phyloP scores from a whole-genome alignment of 2,797 vertebrate species.

The Pogoniulus pusillus region DNA sequence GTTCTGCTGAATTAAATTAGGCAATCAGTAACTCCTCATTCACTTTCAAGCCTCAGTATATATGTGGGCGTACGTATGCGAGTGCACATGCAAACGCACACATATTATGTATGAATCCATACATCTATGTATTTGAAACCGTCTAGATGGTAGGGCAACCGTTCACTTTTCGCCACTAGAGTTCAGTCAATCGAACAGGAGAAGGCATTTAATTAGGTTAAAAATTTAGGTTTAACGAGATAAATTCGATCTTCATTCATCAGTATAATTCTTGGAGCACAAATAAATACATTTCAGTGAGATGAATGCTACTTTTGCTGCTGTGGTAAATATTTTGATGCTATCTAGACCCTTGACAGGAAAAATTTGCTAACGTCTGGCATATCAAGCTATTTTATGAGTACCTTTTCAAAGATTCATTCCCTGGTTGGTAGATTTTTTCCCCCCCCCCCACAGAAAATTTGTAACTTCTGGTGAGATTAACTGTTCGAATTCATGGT shows the following conservation, averaged over 20 bases:
- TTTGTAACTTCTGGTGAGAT: background rate
- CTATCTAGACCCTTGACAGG: constrained; percentile 1
- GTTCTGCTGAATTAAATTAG: constrained; percentile 81
- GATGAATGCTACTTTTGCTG: background rate
- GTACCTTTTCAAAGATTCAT: background rate
- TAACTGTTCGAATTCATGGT: constrained; percentile 34
- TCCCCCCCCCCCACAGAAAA: background rate
- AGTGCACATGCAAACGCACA: background rate
- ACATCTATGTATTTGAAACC: background rate
- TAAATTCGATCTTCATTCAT: constrained; percentile 51
- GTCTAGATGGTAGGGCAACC: background rate
- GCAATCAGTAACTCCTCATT: constrained; percentile 80
- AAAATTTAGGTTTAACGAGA: constrained; percentile 31
- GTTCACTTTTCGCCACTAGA: constrained; percentile 26
- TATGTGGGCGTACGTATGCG: background rate
- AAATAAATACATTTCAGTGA: constrained; percentile 19
- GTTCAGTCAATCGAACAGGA: constrained; percentile 2
- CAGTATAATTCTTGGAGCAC: constrained; percentile 15
- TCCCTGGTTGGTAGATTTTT: background rate
- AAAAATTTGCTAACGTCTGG: background rate
- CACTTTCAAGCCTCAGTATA: constrained; percentile 42
- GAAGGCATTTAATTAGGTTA: constrained; percentile 15
- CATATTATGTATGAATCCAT: fast-evolving
- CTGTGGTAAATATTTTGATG: constrained; percentile 55
- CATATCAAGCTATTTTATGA: constrained; percentile 16